Percentiles rank a stretch among this genome's conserved stretches.
Evolutionary conservation across 2,797 vertebrate genomes (phyloP).

Genomic region (Thaleichthys pacificus): DNA sequence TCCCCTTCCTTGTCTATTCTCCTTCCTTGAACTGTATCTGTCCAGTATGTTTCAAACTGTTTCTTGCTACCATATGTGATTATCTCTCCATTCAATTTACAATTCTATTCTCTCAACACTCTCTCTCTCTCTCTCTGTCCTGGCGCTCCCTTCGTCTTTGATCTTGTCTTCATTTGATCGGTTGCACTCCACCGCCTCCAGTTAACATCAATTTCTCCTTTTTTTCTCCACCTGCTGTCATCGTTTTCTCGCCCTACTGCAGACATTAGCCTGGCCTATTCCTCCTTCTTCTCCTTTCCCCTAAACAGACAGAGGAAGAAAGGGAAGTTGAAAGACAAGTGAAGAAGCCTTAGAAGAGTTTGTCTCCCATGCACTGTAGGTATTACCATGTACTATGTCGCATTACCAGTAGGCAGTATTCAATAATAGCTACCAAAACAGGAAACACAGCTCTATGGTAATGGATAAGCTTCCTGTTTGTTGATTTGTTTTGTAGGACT

Average conservation of each 20-base stretch:
- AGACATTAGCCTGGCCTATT: slow-evolving; percentile 1
- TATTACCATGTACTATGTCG: background rate
- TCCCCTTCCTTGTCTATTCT: background rate
- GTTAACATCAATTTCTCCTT: slow-evolving; percentile 58
- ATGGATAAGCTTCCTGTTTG: background rate
- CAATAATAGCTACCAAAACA: background rate
- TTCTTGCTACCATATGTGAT: background rate
- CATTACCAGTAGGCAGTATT: no score
- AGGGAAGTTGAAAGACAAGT: background rate
- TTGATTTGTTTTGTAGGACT: background rate
- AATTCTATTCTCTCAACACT: background rate
- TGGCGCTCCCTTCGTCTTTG: slow-evolving; percentile 11
- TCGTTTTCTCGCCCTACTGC: slow-evolving; percentile 11
- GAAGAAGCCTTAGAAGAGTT: background rate
- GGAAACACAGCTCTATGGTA: background rate
- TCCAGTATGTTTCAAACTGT: background rate
- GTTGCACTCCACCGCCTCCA: slow-evolving; percentile 39
- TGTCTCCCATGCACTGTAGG: background rate
- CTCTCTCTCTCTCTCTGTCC: background rate
- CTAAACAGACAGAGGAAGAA: background rate
- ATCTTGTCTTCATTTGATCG: slow-evolving; percentile 48
- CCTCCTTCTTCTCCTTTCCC: background rate
- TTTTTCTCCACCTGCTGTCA: slow-evolving; percentile 52
- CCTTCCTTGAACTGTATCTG: background rate
- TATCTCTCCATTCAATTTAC: background rate